A percentile compares a stretch with the other conserved stretches of the same genome.
phyloP scores from a whole-genome alignment of 2,888 invertebrate species.

The Hedya salicella region DNA sequence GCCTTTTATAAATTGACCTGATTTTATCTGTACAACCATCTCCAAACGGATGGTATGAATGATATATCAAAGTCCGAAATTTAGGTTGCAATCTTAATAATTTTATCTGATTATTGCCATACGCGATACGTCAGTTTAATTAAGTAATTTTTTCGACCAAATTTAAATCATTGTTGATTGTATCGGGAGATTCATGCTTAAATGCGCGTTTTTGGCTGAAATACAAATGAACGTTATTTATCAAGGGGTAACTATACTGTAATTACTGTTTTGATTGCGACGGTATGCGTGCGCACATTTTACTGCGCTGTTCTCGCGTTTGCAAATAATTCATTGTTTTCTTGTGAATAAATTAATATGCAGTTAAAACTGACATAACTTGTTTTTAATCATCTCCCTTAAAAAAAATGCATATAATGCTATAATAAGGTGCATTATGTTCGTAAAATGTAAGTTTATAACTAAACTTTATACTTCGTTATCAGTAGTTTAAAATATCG shows the following conservation, averaged over 20 bases:
- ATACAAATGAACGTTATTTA: conserved; percentile 61
- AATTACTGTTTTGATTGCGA: conserved; percentile 51
- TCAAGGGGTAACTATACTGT: conserved; percentile 59
- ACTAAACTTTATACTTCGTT: no score
- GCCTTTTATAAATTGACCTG: conserved; percentile 66
- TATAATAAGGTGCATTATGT: no score
- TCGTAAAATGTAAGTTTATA: no score
- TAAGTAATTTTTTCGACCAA: conserved; percentile 58
- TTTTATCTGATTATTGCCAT: conserved; percentile 68
- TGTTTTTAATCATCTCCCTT: neutral
- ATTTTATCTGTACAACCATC: conserved; percentile 60
- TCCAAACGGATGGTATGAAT: conserved; percentile 57
- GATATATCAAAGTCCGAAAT: conserved; percentile 78
- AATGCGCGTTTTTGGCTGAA: conserved; percentile 52
- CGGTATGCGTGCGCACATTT: conserved; percentile 22
- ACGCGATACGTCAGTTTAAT: conserved; percentile 61
- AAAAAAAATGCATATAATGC: no score
- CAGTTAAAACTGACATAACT: conserved; percentile 1
- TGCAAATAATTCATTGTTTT: conserved; percentile 26
- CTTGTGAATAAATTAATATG: conserved; percentile 15
- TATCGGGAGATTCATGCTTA: conserved; percentile 49
- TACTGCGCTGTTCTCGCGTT: conserved; percentile 23
- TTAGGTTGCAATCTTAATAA: conserved; percentile 74
- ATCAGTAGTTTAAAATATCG: no score
- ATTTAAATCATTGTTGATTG: conserved; percentile 54